Evolutionary conservation across 2,797 vertebrate species (phyloP), one percentile per base, ranked within the genome.

Genomic region (Lacerta agilis): DNA sequence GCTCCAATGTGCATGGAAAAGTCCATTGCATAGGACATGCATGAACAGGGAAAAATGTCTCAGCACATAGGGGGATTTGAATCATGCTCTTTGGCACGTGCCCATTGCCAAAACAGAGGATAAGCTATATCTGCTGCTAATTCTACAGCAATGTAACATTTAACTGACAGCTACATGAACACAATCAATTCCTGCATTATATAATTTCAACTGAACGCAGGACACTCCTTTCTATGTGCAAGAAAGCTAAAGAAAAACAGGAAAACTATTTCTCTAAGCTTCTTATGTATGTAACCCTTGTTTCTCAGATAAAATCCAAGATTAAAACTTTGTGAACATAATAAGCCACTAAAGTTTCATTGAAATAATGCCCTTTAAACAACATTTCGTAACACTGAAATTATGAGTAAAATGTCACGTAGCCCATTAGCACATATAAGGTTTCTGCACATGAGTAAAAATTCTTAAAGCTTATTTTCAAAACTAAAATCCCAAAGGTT

Each of bases 241-340:
- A 41, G 69, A 61, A 69, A 75, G 29, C 45, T 27, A 82, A 87
- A 77, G 38, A 43, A 64, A 41, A 45, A 10, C 87, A 87, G 33
- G 2, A 29, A 93, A 92, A 87, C 38, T 6, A 78, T 9, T 83
- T 33, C 43, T 87, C 82, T 86, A 83, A 61, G 78, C 82, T 23
- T 91, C 58, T 71, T 27, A 3, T 69, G 67, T 29, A 87, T 87
- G 41, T 83, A 61, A 88, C 88, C 84, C 85, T 88, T 89, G 43
- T 73, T 87, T 29, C 86, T 88, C 76, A 89, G 87, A 93, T 90
- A 91, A 94, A 91, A 91, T 89, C 83, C 87, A 79, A 94, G 91
- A 6, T 78, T 13, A 82, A 87, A 82, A 27, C n/a, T 36, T 45
- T 86, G 45, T 88, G 83, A 93, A 88, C 15, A 76, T 71, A 11